Percentiles rank a stretch among this genome's conserved stretches.
Conservation (phyloP, 2,113 vertebrate genomes). For the Calyptomena viridis region DNA sequence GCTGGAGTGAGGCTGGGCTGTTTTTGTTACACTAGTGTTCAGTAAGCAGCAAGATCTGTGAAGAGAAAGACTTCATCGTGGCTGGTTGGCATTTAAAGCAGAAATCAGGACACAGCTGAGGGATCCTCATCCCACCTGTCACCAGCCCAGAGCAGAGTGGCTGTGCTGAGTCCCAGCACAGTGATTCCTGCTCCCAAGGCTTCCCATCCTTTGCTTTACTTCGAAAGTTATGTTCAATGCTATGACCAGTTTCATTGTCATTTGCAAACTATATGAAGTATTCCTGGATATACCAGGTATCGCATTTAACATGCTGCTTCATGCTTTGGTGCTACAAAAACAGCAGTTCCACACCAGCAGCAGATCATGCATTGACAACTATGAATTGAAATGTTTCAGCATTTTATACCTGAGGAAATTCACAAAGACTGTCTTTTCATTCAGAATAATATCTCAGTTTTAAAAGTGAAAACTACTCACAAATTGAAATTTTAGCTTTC, state of each 20-base stretch:
- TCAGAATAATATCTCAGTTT: neutral
- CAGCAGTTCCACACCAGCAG: neutral
- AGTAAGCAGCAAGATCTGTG: fast-evolving
- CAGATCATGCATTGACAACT: neutral
- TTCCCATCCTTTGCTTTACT: neutral
- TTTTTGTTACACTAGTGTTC: fast-evolving
- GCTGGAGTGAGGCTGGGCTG: fast-evolving
- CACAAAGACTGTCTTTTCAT: neutral
- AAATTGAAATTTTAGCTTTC: neutral
- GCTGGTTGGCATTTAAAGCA: neutral
- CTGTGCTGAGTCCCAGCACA: fast-evolving
- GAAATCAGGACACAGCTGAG: neutral
- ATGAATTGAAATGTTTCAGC: neutral
- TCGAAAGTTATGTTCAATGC: neutral
- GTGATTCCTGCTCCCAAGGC: neutral
- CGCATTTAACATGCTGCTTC: neutral
- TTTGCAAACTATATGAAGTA: neutral
- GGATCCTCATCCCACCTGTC: neutral
- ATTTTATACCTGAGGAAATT: neutral
- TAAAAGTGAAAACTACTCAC: neutral
- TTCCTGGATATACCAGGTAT: neutral
- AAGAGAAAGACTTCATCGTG: neutral
- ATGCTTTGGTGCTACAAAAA: neutral
- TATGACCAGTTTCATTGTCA: neutral
- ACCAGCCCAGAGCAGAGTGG: neutral